These are phyloP conservation scores for Bellardia pandia DNA, from an alignment of 2,888 invertebrate genomes.

Conservation along the genomic window DNA sequence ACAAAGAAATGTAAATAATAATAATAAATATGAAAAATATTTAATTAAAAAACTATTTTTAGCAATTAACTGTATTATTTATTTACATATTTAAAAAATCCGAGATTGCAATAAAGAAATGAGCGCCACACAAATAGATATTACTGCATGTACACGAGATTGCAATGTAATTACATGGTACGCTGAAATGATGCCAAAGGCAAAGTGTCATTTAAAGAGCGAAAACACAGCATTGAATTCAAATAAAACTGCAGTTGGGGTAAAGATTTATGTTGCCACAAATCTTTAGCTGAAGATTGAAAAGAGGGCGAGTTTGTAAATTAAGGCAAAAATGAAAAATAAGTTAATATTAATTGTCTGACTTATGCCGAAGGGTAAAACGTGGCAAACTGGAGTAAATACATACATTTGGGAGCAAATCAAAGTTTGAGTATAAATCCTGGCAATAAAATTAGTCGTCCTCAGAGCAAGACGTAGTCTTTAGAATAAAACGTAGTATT, in stretches of 20 bases:
- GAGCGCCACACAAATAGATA: neutral
- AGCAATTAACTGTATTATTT: neutral
- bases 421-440: no score
- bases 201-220: neutral
- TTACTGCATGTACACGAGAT: neutral
- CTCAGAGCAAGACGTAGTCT: neutral
- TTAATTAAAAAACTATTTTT: constrained; percentile 14
- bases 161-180: neutral
- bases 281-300: neutral
- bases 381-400: no score
- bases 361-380: no score
- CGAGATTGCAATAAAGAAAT: neutral
- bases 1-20: neutral
- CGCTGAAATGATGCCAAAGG: neutral
- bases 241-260: neutral
- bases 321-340: neutral
- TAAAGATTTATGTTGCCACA: neutral
- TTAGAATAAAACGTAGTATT: neutral
- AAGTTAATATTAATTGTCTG: neutral
- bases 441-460: no score
- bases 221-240: neutral
- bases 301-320: neutral
- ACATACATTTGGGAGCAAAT: no score
- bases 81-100: neutral
- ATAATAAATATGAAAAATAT: constrained; percentile 4